phyloP scores from a whole-genome alignment of 2,888 invertebrate species.

The Micropterix aruncella region DNA sequence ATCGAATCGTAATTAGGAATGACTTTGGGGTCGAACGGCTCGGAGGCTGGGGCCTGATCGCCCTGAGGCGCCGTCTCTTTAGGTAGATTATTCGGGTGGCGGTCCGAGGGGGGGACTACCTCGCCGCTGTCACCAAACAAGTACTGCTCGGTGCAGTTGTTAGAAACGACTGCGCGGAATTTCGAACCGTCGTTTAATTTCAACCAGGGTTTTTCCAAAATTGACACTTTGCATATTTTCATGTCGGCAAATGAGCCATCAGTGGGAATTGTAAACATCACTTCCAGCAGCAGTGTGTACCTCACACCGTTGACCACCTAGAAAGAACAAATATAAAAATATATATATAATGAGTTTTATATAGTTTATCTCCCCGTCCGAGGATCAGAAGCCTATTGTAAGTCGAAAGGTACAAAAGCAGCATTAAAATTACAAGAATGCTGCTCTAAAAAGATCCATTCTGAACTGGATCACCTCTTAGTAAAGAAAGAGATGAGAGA shows the following conservation, averaged over 20 bases:
- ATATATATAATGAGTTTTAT: slow-evolving; percentile 1
- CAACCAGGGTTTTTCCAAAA: slow-evolving; percentile 53
- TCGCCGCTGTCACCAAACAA: slow-evolving; percentile 29
- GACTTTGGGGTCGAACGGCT: slow-evolving; percentile 8
- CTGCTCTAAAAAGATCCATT: neutral
- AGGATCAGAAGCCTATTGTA: slow-evolving; percentile 7
- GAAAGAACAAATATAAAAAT: slow-evolving; percentile 13
- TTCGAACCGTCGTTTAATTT: slow-evolving; percentile 39
- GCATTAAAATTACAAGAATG: neutral
- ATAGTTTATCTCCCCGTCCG: too few species aligned
- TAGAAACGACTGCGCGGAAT: slow-evolving; percentile 42
- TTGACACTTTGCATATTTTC: slow-evolving; percentile 42
- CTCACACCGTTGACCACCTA: slow-evolving; percentile 47
- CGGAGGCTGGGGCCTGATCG: slow-evolving; percentile 6
- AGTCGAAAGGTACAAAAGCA: neutral
- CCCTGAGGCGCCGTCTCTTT: slow-evolving; percentile 11
- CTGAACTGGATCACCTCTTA: neutral
- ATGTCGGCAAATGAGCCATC: slow-evolving; percentile 10
- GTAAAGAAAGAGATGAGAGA: too few species aligned
- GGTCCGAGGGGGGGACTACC: slow-evolving; percentile 15
- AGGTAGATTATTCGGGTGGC: slow-evolving; percentile 8
- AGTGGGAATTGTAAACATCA: slow-evolving; percentile 17
- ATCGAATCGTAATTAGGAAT: slow-evolving; percentile 17
- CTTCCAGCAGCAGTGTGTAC: slow-evolving; percentile 36
- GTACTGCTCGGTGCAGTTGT: slow-evolving; percentile 51